Conservation (phyloP, 2,113 vertebrate species). For the Misgurnus anguillicaudatus region DNA sequence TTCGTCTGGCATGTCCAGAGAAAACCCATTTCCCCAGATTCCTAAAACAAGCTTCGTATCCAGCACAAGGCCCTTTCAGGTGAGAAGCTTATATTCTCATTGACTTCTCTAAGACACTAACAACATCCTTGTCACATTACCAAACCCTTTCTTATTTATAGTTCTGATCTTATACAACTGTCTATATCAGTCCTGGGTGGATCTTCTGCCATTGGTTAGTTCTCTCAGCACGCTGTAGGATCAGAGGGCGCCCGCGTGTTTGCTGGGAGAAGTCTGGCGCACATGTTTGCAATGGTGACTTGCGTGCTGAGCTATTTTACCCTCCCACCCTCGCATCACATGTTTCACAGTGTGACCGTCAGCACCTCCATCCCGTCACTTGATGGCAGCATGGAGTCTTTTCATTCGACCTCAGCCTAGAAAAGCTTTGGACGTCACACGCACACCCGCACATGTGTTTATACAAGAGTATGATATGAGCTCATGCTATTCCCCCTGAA, state of each 20-base stretch:
- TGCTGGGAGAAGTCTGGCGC: slow-evolving; percentile 21
- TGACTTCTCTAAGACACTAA: background rate
- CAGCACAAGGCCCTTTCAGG: background rate
- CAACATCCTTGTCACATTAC: background rate
- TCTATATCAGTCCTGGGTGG: slow-evolving; percentile 36
- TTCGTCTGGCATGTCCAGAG: background rate
- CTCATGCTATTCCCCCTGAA: background rate
- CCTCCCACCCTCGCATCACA: slow-evolving; percentile 45
- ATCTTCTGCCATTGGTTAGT: slow-evolving; percentile 47
- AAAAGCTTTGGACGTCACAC: background rate
- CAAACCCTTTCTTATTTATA: slow-evolving; percentile 50
- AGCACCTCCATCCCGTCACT: slow-evolving; percentile 24
- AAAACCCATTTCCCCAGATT: slow-evolving; percentile 15
- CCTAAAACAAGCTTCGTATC: background rate
- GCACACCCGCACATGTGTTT: slow-evolving; percentile 7
- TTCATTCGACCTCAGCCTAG: background rate
- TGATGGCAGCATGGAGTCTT: slow-evolving; percentile 25
- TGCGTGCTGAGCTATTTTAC: slow-evolving; percentile 27
- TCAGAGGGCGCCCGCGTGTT: slow-evolving; percentile 42
- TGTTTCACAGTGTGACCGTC: slow-evolving; percentile 59
- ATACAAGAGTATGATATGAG: background rate
- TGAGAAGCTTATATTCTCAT: background rate
- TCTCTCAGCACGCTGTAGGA: slow-evolving; percentile 15
- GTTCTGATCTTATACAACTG: slow-evolving; percentile 61
- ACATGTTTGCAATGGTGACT: slow-evolving; percentile 58